Percentiles rank a stretch among this genome's conserved stretches.
These are phyloP conservation scores for Leiothrix lutea DNA, from an alignment of 2,113 vertebrate species.

Conservation along the genomic window DNA sequence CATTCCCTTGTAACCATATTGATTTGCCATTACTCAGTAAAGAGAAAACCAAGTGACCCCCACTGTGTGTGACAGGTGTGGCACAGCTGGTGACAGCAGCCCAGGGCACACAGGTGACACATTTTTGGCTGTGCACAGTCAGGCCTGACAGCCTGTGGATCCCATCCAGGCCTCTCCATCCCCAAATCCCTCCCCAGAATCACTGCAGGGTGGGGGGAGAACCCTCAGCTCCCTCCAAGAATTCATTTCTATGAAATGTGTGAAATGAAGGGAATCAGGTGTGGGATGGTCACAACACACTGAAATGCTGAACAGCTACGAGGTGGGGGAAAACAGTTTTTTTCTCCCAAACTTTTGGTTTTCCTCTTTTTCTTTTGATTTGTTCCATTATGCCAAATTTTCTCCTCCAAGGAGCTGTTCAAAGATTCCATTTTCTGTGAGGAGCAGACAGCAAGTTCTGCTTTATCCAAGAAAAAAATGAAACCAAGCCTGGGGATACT, in stretches of 20 bases:
- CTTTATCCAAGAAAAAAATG: background rate
- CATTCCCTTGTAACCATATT: no score
- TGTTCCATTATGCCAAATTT: background rate
- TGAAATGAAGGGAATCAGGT: background rate
- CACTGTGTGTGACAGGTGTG: fast-evolving
- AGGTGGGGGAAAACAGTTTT: background rate
- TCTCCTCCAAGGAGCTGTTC: background rate
- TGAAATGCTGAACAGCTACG: fast-evolving
- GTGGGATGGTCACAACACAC: background rate
- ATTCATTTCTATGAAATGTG: background rate
- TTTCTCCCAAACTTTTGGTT: background rate
- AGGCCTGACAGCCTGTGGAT: background rate
- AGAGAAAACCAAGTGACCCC: fast-evolving
- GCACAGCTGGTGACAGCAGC: background rate
- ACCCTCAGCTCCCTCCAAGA: background rate
- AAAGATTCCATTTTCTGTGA: background rate
- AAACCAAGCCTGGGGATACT: background rate
- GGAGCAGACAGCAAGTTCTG: background rate
- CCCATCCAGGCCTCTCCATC: background rate
- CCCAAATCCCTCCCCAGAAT: background rate
- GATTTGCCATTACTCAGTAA: background rate
- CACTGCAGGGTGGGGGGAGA: background rate
- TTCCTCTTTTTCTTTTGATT: background rate
- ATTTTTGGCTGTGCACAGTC: background rate
- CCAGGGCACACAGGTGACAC: background rate